Evolutionary conservation across 2,888 invertebrate species (phyloP), one percentile per base, ranked within the genome.

Genomic region (Orthosia gothica): DNA sequence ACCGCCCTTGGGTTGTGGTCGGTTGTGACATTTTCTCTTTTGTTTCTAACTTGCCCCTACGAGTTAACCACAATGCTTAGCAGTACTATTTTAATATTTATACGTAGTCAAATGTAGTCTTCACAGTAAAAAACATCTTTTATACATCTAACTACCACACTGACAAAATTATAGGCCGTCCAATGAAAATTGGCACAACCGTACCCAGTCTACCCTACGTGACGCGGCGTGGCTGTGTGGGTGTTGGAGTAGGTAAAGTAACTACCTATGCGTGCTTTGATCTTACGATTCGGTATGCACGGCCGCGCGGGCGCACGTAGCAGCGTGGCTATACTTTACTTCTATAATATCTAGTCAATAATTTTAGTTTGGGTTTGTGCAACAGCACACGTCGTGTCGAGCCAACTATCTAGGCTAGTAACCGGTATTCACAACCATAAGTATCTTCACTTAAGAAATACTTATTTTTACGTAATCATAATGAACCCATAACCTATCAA

Each of bases 241-340:
- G 95, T 95, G 94, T 94, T 91, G 91, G 93, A 93, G 93, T 95
- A 94, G 94, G 94, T 95, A 93, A 94, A 94, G 96, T 96, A 89
- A 91, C 88, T 91, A 95, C 94, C 95, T 94, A 95, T 94, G 96
- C 95, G 95, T 96, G 96, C 96, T 96, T 96, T 96, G 96, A 96
- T 96, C 96, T 96, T 96, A 96, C 93, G 95, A 96, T 95, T 96
- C 94, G 96, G 96, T 96, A 96, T 96, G 95, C 95, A 95, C 95
- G 95, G 95, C 93, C 94, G 95, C 94, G 92, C 95, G 90, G 93
- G 92, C 91, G 94, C 95, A 95, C 95, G 95, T 95, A 95, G 93
- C 91, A 90, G 92, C 92, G 92, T 91, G 91, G 91, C 93, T 95
- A 93, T 95, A 95, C 94, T 94, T 95, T 93, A 95, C 94, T 94